Base-by-base conservation (phyloP, 2,888 invertebrate genomes). In the Drosophila rubida region DNA sequence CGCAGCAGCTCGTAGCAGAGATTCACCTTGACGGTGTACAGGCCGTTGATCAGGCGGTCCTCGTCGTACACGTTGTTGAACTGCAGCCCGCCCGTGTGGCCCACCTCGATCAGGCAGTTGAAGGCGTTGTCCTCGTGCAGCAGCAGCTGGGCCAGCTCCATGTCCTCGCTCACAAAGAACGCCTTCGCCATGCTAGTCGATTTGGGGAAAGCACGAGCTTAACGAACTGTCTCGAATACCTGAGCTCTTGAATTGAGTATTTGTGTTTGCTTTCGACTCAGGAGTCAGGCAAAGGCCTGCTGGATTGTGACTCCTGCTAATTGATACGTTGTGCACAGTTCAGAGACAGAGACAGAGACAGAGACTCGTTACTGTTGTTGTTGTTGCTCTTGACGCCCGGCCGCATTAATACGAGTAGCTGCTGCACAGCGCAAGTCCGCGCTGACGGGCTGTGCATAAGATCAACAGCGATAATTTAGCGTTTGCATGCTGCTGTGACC, bases 131-230 rank as follows among this genome's bases (percentile, higher is more conserved):
- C 91, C 37, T 67, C 64, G 46, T 90, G 88, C 9, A 91, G 25
- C 30, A 90, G 62, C 54, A 91, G 75, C 51, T 85, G 83, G 48
- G 90, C 90, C 37, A 90, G 70, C 1, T 78, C 66, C 90, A 91
- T 91, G 42, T 83, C 50, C 63, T 91, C 91, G 66, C 91, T 91
- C 61, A 89, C 84, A 49, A 91, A 91, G 59, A 90, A 90, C n/a
- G 81, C 67, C 68, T 78, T 77, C 4, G 53, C 32, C 65, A 73
- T 84, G 23, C 8, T 59, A 19, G 19, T 19, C 19, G 3, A 19
- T 19, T 27, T 2, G 30, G n/a, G n/a, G n/a, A n/a, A 13, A 6
- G 6, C 37, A 11, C 37, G 9, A 25, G 19, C 6, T 37, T 13
- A 22, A 2, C 7, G 11, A 42, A 41, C 23, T 41, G 22, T 45